Evolutionary conservation across 1,140 invertebrate species (phyloP).

Genomic region (Galleria mellonella): DNA sequence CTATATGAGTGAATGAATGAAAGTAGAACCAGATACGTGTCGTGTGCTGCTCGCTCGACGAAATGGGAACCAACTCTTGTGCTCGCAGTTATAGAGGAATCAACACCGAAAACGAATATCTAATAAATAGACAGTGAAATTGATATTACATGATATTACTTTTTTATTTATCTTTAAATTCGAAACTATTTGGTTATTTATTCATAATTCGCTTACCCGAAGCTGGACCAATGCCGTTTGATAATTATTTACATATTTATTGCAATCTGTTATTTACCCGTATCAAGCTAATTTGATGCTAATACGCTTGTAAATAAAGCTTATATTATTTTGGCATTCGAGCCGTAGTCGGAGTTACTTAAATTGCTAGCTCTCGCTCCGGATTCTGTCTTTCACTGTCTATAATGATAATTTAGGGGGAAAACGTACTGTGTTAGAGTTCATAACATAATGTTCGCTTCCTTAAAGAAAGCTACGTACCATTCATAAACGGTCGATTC

Average conservation of each 20-base stretch:
- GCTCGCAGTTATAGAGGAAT: conserved; percentile 59
- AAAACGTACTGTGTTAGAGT: conserved; percentile 7
- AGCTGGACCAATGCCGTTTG: conserved; percentile 44
- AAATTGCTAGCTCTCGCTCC: conserved; percentile 18
- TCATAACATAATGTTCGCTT: neutral
- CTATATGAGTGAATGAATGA: too few relatives aligned
- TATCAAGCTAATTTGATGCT: conserved; percentile 12
- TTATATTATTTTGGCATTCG: conserved; percentile 6
- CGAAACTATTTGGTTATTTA: conserved; percentile 57
- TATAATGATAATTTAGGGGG: conserved; percentile 41
- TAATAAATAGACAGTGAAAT: conserved; percentile 72
- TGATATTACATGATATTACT: conserved; percentile 67
- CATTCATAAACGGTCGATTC: neutral
- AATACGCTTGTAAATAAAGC: conserved; percentile 10
- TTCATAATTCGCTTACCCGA: conserved; percentile 43
- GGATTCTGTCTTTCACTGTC: conserved; percentile 58
- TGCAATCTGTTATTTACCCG: conserved; percentile 55
- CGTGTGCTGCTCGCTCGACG: conserved; percentile 14
- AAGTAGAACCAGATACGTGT: neutral
- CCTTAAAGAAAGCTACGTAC: too few relatives aligned
- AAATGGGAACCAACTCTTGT: conserved; percentile 53
- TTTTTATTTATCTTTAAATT: conserved; percentile 62
- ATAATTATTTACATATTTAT: conserved; percentile 71
- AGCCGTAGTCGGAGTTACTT: neutral
- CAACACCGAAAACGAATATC: conserved; percentile 67